phyloP scores from a whole-genome alignment of 2,113 vertebrate genomes.

The Rattus rattus region DNA sequence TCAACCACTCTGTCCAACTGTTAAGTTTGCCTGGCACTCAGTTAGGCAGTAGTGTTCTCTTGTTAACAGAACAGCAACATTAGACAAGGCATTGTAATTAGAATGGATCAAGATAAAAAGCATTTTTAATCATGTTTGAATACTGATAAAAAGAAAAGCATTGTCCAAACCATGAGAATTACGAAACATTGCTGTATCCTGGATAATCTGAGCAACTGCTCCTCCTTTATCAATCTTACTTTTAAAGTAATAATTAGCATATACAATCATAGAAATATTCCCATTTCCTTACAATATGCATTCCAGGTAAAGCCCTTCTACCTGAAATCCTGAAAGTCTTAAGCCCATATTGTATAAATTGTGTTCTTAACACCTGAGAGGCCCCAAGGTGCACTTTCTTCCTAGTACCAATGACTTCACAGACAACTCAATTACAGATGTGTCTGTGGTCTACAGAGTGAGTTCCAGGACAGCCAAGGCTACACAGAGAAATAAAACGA shows the following conservation, averaged over 20 bases:
- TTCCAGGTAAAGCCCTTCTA: constrained; percentile 37
- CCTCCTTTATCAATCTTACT: not conserved
- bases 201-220: not conserved
- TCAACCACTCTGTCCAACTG: not conserved
- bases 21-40: not conserved
- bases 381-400: not conserved
- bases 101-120: not conserved
- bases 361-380: not conserved
- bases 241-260: constrained; percentile 44
- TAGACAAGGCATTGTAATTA: not conserved
- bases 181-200: not conserved
- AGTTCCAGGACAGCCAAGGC: not conserved
- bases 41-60: constrained; percentile 14
- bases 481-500: not conserved
- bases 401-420: not conserved
- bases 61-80: constrained; percentile 27
- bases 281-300: not conserved
- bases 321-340: not conserved
- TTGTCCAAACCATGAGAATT: not conserved
- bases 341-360: not conserved
- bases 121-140: not conserved
- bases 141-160: constrained; percentile 38
- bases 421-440: not conserved
- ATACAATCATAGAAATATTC: not conserved
- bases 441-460: not conserved